Evolutionary conservation across 53 echinoderm and acorn worm species (phyloP).

Genomic region (Luidia sarsii): DNA sequence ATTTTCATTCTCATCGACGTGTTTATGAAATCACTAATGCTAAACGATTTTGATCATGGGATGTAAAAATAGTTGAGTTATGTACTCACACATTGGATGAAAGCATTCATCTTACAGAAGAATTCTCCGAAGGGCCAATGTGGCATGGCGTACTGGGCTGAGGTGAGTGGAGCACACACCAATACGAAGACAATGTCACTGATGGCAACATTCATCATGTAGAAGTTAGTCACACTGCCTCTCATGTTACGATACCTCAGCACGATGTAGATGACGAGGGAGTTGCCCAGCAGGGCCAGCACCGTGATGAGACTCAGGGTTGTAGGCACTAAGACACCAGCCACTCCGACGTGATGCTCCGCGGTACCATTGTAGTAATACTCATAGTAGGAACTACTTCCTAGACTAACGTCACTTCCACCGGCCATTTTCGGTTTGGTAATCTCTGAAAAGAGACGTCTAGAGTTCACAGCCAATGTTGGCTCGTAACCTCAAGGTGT

Average conservation of each 20-base stretch:
- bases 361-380: neutral
- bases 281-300: conserved; percentile 80
- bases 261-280: conserved; percentile 81
- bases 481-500: no score
- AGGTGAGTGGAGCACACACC: conserved; percentile 86
- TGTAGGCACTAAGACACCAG: conserved; percentile 68
- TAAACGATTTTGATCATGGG: neutral
- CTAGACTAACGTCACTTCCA: no score
- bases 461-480: no score
- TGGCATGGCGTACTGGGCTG: conserved; percentile 61
- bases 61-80: no score
- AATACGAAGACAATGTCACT: conserved; percentile 90
- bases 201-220: conserved; percentile 96
- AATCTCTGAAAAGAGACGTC: no score
- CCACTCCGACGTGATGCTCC: conserved; percentile 1
- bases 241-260: conserved; percentile 82
- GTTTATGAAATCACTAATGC: neutral
- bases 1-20: neutral
- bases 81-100: conserved; percentile 92
- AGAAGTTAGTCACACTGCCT: conserved; percentile 94
- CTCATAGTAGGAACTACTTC: neutral
- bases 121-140: conserved; percentile 89
- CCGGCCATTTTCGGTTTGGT: neutral
- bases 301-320: conserved; percentile 80
- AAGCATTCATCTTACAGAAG: conserved; percentile 88